Evolutionary conservation across 2,888 invertebrate species (phyloP), one percentile per base, ranked within the genome.

Genomic region (Acrobasis consociella): DNA sequence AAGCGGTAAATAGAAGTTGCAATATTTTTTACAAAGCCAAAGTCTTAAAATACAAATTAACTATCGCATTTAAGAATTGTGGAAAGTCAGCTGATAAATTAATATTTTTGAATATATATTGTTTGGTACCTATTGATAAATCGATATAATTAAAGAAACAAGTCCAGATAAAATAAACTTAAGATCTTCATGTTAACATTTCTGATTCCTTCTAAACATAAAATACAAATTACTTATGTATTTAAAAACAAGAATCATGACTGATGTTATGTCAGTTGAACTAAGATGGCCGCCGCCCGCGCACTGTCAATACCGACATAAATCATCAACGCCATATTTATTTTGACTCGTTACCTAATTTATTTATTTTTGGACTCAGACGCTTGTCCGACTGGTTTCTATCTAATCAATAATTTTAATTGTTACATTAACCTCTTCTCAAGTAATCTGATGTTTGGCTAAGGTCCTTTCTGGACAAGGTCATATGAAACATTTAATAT

Each of bases 201-300:
- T 31, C 31, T 31, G 31, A 31, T 7, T 5, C 7, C 31, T 31
- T 31, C 7, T 31, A 31, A 8, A 50, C 17, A 17, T 50, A 16
- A 38, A 55, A 22, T 22, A 55, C 15, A 38, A 55, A 16, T n/a
- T 15, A 39, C 55, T 10, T 17, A 46, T 5, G 16, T 3, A 39
- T 39, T 15, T 10, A 2, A 46, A 56, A 42, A 22, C 9, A 5
- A 15, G 22, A 37, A 17, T 75, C 80, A 74, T 89, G 88, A 88
- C 85, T 86, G 87, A 87, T 87, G 81, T 84, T 87, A 86, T 85
- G 86, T 87, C 87, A 86, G 80, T 78, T 78, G 76, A 80, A 81
- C 81, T 90, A 91, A 91, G 82, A 91, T 91, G 91, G 91, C 91
- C 74, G 83, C 77, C 83, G 83, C 82, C 80, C 80, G 85, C 87